Conservation (phyloP, 1,140 invertebrate species). For the Antheraea mylitta region DNA sequence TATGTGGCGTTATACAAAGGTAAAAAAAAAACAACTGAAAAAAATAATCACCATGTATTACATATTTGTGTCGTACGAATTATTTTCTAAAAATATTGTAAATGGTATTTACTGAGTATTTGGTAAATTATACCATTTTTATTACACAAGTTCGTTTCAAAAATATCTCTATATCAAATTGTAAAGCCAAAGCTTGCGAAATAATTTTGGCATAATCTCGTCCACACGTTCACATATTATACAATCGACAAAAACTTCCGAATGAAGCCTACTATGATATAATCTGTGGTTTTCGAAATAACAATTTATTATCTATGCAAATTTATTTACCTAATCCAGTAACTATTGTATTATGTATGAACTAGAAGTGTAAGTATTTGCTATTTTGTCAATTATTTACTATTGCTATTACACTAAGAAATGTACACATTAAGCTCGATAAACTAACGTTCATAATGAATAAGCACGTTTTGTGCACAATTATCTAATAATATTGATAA, state of each 20-base stretch:
- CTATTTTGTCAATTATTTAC: not conserved
- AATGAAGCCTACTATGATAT: not conserved
- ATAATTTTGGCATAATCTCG: not conserved
- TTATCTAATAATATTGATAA: not conserved
- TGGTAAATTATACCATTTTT: not conserved
- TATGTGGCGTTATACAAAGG: not conserved
- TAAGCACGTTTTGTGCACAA: not conserved
- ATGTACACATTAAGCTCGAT: not conserved
- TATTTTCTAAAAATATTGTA: not conserved
- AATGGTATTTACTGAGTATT: not conserved
- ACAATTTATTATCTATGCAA: not conserved
- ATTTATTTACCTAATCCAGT: slow-evolving; percentile 3
- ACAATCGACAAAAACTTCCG: not conserved
- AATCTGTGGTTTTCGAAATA: not conserved
- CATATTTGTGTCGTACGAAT: not conserved
- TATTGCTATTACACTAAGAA: not conserved
- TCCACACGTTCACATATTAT: not conserved
- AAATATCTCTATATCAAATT: not conserved
- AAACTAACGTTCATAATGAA: not conserved
- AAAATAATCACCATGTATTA: not conserved
- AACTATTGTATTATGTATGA: not conserved
- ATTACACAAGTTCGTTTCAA: not conserved
- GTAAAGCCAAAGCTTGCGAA: not conserved
- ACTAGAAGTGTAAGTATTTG: not conserved
- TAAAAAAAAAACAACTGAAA: not conserved